Percentiles rank a stretch among this genome's conserved stretches.
These are phyloP conservation scores for Lepidocyrtinus sp. DNA, from an alignment of 2,888 invertebrate species.

Conservation along the genomic window DNA sequence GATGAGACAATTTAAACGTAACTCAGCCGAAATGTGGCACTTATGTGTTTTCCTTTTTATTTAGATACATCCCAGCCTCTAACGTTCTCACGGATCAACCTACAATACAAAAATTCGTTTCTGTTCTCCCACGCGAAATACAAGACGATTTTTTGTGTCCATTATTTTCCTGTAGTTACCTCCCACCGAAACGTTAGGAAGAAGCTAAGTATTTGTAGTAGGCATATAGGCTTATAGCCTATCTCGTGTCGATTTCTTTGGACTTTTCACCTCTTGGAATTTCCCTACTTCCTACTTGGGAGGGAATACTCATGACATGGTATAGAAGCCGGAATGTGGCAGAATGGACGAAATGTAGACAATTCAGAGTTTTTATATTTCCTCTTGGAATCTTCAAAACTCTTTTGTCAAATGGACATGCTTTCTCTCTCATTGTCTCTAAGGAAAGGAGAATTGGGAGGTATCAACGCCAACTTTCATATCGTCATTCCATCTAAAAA, in stretches of 20 bases:
- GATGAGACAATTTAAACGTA: slow-evolving; percentile 63
- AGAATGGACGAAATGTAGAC: background rate
- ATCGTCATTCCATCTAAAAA: background rate
- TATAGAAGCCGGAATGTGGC: background rate
- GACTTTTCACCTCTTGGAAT: too few species aligned
- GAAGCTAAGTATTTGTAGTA: too few species aligned
- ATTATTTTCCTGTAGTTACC: too few species aligned
- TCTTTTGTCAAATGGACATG: slow-evolving; percentile 50
- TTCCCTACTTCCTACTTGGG: background rate
- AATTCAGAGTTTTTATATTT: background rate
- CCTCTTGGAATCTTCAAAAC: background rate
- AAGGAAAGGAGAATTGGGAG: background rate
- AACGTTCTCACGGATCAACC: slow-evolving; percentile 21
- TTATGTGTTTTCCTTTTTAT: slow-evolving; percentile 58
- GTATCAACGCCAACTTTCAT: background rate
- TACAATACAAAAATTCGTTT: background rate
- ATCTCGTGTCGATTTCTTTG: slow-evolving; percentile 2
- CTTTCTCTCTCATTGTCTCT: slow-evolving; percentile 35
- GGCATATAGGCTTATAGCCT: too few species aligned
- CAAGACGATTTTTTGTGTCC: too few species aligned
- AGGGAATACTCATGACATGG: background rate
- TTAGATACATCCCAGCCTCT: slow-evolving; percentile 57
- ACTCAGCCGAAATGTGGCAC: slow-evolving; percentile 61
- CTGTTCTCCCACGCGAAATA: too few species aligned
- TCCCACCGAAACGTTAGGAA: too few species aligned